Conservation (phyloP, 2,888 invertebrate species). For the Portevinia maculata region DNA sequence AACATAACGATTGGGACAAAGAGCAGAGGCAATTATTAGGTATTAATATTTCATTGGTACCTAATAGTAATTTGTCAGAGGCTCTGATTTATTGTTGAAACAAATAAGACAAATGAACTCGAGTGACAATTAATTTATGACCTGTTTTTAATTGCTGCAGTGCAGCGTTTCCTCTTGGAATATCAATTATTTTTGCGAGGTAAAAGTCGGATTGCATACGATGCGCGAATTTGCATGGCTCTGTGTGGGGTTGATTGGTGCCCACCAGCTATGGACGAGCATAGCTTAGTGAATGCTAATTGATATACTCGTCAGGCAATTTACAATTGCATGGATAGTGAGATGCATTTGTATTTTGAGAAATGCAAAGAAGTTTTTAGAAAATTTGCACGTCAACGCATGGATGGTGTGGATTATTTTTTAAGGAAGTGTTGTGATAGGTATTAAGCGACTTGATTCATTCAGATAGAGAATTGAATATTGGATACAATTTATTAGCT, state of each 20-base stretch:
- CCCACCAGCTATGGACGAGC: conserved; percentile 60
- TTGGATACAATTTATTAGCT: no score
- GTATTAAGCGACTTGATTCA: no score
- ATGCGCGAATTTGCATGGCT: conserved; percentile 14
- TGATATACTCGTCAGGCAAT: conserved; percentile 68
- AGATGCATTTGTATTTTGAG: conserved; percentile 44
- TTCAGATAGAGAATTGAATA: no score
- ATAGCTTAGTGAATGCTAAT: conserved; percentile 58
- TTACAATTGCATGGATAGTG: conserved; percentile 36
- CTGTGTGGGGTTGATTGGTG: conserved; percentile 49
- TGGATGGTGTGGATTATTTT: no score
- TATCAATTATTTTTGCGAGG: conserved; percentile 64
- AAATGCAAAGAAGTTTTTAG: conserved; percentile 46
- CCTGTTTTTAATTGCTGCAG: conserved; percentile 68
- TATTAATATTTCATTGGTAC: conserved; percentile 68
- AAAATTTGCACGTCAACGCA: no score
- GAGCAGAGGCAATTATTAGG: conserved; percentile 60
- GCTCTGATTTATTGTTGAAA: conserved; percentile 61
- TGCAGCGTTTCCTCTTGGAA: conserved; percentile 70
- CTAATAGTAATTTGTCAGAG: conserved; percentile 67
- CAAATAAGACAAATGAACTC: conserved; percentile 70
- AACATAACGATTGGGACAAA: conserved; percentile 41
- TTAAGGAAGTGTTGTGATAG: no score
- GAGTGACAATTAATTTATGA: conserved; percentile 71
- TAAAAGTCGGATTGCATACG: conserved; percentile 19